Base-by-base conservation (phyloP, 2,888 invertebrate genomes). In the Bellardia bayeri region DNA sequence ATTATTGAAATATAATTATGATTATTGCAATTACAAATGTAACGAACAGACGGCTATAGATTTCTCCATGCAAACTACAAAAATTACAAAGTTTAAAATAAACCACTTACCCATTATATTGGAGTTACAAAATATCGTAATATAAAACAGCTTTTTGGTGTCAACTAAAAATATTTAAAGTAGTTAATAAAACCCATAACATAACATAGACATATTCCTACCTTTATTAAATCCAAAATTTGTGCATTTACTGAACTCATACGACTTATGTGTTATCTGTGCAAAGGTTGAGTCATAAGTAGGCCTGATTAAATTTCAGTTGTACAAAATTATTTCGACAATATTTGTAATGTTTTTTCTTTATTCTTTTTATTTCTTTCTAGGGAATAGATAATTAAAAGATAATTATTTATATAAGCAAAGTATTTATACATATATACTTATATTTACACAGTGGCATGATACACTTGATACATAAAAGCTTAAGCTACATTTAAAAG, bases 381-480 rank as follows among this genome's bases (percentile, higher is more conserved):
- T 51, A 66, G n/a, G 16, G n/a, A 56, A 13, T 9, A 16, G 37
- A 68, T 42, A 75, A 61, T 58, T 33, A 33, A 68, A 56, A 56
- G 6, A n/a, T 58, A 16, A 68, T 45, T 40, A 54, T 5, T 42
- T 42, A 64, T 33, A 76, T 42, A 69, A 61, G 61, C 75, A 61
- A 64, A 56, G 42, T 63, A 30, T 63, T 69, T 82, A 30, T 23
- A 13, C 33, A 51, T 69, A 71, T 76, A 64, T 83, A 23, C 23
- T 23, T 23, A 23, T 23, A 23, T 23, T 23, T 23, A 64, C 23
- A 71, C 63, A 78, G 16, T 66, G 30, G 63, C 69, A 51, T 33
- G n/a, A 51, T 58, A 74, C 11, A 80, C 33, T 63, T 74, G 54
- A 64, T 74, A 74, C 68, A 68, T 75, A 75, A 68, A 75, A 76